These are phyloP conservation scores for Xerus inauris DNA, from an alignment of 2,113 vertebrate genomes.

Conservation along the genomic window DNA sequence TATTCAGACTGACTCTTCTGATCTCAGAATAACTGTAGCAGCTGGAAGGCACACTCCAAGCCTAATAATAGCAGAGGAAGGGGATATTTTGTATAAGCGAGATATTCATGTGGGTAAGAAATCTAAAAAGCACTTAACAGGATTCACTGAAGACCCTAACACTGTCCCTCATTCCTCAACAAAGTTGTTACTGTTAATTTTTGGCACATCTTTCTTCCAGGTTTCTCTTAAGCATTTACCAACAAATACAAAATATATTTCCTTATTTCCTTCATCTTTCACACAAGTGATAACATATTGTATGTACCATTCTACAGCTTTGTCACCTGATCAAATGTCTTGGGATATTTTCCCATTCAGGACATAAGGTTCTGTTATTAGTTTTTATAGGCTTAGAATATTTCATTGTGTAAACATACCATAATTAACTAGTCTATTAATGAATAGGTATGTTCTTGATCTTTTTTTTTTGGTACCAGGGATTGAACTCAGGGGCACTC, in stretches of 20 bases:
- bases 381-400: constrained; percentile 28
- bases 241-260: background rate
- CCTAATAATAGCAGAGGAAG: background rate
- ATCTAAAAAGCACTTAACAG: background rate
- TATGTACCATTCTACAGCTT: background rate
- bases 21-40: background rate
- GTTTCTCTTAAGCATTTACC: background rate
- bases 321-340: background rate
- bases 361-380: background rate
- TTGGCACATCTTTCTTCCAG: background rate
- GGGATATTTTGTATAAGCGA: background rate
- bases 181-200: background rate
- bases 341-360: background rate
- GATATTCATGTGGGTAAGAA: background rate
- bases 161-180: background rate
- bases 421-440: background rate
- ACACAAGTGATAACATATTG: background rate
- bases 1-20: background rate
- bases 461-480: no score
- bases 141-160: background rate
- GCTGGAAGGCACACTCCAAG: background rate
- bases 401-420: background rate
- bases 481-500: no score
- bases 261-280: background rate
- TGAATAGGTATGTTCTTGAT: background rate